Evolutionary conservation across 2,113 vertebrate genomes (phyloP).

Genomic region (Australoheros scitulus): DNA sequence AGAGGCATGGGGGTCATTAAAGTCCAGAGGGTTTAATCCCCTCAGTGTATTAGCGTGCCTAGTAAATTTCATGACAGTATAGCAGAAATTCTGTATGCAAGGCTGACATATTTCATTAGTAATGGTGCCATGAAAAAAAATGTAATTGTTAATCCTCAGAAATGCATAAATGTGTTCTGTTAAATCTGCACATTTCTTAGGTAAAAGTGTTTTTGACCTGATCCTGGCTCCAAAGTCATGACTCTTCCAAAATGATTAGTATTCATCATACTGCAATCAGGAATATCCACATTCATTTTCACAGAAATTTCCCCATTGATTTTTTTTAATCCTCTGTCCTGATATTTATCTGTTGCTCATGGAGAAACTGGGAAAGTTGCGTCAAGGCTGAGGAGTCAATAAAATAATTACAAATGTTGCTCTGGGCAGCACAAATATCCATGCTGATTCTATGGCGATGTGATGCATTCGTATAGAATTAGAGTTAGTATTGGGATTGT

Average conservation of each 20-base stretch:
- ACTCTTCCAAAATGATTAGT: background rate
- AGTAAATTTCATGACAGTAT: background rate
- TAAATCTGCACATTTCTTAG: background rate
- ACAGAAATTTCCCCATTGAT: constrained; percentile 8
- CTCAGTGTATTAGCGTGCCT: constrained; percentile 7
- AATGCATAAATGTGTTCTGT: background rate
- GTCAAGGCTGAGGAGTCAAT: background rate
- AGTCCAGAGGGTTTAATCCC: constrained; percentile 40
- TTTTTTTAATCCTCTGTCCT: background rate
- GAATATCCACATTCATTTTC: constrained; percentile 16
- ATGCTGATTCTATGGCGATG: background rate
- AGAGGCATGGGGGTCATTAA: constrained; percentile 30
- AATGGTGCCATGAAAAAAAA: no score
- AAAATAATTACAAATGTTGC: background rate
- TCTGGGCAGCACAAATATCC: background rate
- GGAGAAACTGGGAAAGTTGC: background rate
- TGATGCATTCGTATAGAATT: background rate
- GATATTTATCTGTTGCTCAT: background rate
- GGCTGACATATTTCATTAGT: background rate
- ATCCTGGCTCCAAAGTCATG: background rate
- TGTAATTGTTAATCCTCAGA: background rate
- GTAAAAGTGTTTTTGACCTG: background rate
- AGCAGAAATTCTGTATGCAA: background rate
- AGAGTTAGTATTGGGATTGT: background rate
- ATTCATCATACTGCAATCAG: background rate